These are phyloP conservation scores for Polyommatus icarus DNA, from an alignment of 2,888 invertebrate genomes.

Conservation along the genomic window DNA sequence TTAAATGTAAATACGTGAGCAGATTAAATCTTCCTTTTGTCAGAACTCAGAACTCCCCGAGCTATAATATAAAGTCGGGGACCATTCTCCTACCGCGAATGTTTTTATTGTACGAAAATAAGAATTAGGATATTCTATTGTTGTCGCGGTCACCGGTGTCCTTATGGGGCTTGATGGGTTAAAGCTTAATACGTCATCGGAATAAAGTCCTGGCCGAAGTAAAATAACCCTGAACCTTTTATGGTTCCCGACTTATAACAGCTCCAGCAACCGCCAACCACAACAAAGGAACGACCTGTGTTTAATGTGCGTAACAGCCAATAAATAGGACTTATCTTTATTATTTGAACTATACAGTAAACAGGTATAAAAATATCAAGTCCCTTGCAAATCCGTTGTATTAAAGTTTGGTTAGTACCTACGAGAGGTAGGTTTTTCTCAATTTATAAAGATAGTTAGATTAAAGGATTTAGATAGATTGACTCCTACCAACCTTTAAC, in stretches of 20 bases:
- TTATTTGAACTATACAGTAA: too few relatives aligned
- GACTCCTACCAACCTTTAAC: too few relatives aligned
- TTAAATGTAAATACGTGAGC: slow-evolving; percentile 19
- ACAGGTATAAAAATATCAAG: neutral
- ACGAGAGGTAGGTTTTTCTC: too few relatives aligned
- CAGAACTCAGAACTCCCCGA: neutral
- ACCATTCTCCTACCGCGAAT: neutral
- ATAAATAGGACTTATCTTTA: neutral
- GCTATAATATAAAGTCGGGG: neutral
- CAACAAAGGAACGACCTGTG: neutral
- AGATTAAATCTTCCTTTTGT: slow-evolving; percentile 10
- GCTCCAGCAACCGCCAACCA: neutral
- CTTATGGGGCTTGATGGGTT: too few relatives aligned
- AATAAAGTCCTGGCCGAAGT: neutral
- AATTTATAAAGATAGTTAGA: too few relatives aligned
- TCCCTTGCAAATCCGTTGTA: neutral
- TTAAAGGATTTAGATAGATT: too few relatives aligned
- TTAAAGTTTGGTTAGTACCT: neutral
- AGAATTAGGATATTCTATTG: too few relatives aligned
- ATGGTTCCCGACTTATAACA: neutral
- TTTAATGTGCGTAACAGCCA: neutral
- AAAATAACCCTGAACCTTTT: neutral
- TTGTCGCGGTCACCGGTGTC: too few relatives aligned
- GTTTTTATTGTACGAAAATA: too few relatives aligned
- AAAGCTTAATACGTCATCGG: neutral